Evolutionary conservation across 2,797 vertebrate species (phyloP), one percentile per base, ranked within the genome.

Genomic region (Vespertilio murinus): DNA sequence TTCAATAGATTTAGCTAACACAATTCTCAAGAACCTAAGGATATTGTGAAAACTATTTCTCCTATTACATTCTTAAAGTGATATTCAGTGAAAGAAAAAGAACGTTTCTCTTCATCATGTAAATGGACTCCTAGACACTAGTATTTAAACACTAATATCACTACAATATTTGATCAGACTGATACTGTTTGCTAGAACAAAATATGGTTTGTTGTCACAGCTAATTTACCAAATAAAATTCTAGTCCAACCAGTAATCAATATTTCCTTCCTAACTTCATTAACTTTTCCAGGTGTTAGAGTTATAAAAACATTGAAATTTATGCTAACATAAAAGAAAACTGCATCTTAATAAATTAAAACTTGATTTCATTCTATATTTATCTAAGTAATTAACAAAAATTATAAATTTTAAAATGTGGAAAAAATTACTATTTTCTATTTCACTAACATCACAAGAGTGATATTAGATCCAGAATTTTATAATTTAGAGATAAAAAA

Each of bases 11-110:
- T 93, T 93, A 59, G 61, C 13, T 93, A n/a, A 74, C 1, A 59
- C 5, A 91, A 88, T 81, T 89, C 11, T 40, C 45, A 75, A 65
- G 28, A 95, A 9, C 3, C 61, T 47, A 83, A 16, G 40, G 1
- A 35, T 75, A 54, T 8, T 64, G 23, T 56, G 25, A 75, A 38
- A 45, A 28, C 5, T 86, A 56, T 88, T 88, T 64, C 14, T 13
- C 9, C 28, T 42, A 90, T 33, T 70, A 14, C 13, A 1, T 12
- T 86, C 67, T 38, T 22, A n/a, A 70, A 80, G 30, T 49, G 56
- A 75, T 2, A 95, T 70, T 92, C 18, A 95, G 18, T 25, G 73
- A 88, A 94, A 23, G 23, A 65, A 95, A 96, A 96, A 18, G 1
- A n/a, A 2, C 1, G 70, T 93, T 73, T 79, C 38, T 94, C 59